Conservation (phyloP, 2,113 vertebrate species). For the Macaca fascicularis region T2T-MFA8v1.1 NC_088379.1:100801001-100801500, state of each 20-base stretch:
- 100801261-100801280: not conserved
- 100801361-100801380: accelerated
- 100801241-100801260: accelerated
- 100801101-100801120: not conserved
- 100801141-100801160: not conserved
- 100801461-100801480: not conserved
- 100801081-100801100: not conserved
- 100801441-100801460: not conserved
- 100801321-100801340: accelerated
- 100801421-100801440: not conserved
- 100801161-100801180: not conserved
- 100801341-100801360: accelerated
- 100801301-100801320: not conserved
- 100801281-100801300: not conserved
- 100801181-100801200: no score
- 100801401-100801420: not conserved
- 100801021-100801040: no score
- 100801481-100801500: not conserved
- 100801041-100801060: no score
- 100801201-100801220: not conserved
- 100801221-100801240: not conserved
- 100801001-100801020: no score
- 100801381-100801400: accelerated
- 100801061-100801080: not conserved
- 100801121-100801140: not conserved